Evolutionary conservation across 2,888 invertebrate species (phyloP).

Genomic region (Pterostichus niger): DNA sequence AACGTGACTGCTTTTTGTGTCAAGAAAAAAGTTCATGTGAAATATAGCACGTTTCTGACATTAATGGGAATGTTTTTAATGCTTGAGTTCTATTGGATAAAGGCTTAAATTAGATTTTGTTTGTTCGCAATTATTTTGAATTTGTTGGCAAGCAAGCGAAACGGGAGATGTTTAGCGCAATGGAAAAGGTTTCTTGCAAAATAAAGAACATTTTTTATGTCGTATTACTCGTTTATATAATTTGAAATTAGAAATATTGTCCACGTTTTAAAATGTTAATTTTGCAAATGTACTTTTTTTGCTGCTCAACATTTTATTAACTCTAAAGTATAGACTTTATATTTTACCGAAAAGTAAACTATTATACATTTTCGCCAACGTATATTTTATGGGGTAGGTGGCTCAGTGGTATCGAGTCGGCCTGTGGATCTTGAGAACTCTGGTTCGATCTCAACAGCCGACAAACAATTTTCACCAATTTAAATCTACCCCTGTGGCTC

Average conservation of each 20-base stretch:
- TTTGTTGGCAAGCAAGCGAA: constrained; percentile 13
- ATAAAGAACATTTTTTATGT: background rate
- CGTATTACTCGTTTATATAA: background rate
- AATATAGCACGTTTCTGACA: constrained; percentile 16
- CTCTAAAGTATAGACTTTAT: too few species aligned
- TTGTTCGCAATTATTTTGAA: constrained; percentile 35
- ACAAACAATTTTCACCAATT: too few species aligned
- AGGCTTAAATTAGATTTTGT: constrained; percentile 38
- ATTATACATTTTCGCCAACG: too few species aligned
- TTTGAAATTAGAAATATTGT: background rate
- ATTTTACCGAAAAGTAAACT: too few species aligned
- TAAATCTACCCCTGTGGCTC: too few species aligned
- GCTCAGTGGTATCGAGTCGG: too few species aligned
- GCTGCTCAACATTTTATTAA: too few species aligned
- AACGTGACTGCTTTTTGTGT: background rate
- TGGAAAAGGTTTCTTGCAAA: background rate
- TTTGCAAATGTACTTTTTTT: background rate
- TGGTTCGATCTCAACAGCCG: too few species aligned
- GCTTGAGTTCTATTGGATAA: background rate
- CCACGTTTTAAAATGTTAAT: background rate
- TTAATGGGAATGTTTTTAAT: constrained; percentile 20
- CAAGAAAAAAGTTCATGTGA: constrained; percentile 16
- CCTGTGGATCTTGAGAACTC: too few species aligned
- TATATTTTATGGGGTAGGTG: too few species aligned
- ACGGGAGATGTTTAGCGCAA: background rate